Evolutionary conservation across 2,888 invertebrate species (phyloP), one percentile per base, ranked within the genome.

Genomic region (Nephrotoma flavescens): DNA sequence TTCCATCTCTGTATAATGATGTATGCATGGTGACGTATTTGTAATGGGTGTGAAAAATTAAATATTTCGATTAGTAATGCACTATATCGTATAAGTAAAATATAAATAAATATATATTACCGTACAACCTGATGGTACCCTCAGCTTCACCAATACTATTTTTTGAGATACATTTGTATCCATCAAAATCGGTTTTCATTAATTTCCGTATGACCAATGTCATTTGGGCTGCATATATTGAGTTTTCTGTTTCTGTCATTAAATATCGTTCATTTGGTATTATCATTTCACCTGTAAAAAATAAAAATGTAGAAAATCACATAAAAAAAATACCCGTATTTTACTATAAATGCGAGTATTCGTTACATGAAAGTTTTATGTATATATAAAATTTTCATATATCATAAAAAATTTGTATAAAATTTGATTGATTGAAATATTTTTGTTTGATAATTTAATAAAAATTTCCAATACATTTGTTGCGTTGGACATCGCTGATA

Each of bases 141-240:
- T 97, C 97, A 12, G 97, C 96, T 89, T 96, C 97, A 0, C 97
- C 97, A 89, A 97, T 96, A 88, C 97, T 97, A 92, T 97, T 97
- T 92, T 97, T 97, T 86, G 97, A 97, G 90, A 97, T 96, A 92
- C 97, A 97, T 91, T 96, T 97, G 93, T 97, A 97, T 86, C 96
- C 96, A 15, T 96, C 96, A 89, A 96, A 94, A 91, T 97, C 96
- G 87, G 94, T 94, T 88, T 94, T 94, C 90, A 95, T 95, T 87
- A 97, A 94, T 89, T 95, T 94, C 87, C 94, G 93, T 85, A 97
- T 95, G 86, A 95, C 93, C 88, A 97, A 93, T 86, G 94, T 93
- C 97, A 97, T 97, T 91, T 96, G 96, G 7, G 96, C 95, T 90
- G 96, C 95, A 93, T 97, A 97, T 91, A 96, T 95, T 0, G 96